These are phyloP conservation scores for Nannoperca australis DNA, from an alignment of 2,797 vertebrate genomes.

Conservation along the genomic window DNA sequence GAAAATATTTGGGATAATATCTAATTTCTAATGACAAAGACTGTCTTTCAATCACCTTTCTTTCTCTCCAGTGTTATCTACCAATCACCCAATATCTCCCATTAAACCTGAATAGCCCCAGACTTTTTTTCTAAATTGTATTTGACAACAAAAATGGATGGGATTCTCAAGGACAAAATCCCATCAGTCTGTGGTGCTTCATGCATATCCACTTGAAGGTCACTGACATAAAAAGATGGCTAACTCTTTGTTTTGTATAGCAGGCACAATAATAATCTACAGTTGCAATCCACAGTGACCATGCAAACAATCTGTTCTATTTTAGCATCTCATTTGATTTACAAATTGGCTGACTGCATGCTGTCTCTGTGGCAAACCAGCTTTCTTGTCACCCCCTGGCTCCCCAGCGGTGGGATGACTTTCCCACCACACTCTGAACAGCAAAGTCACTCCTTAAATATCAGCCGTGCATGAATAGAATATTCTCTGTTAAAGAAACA, in stretches of 20 bases:
- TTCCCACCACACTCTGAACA: conserved; percentile 53
- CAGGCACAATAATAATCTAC: conserved; percentile 41
- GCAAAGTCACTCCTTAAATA: conserved; percentile 55
- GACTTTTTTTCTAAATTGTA: conserved; percentile 34
- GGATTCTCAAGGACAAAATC: conserved; percentile 28
- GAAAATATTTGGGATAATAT: background rate
- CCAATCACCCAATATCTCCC: background rate
- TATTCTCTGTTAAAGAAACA: conserved; percentile 34
- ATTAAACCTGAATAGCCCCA: conserved; percentile 11
- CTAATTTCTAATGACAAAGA: conserved; percentile 10
- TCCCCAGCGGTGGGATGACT: conserved; percentile 50
- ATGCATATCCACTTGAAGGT: conserved; percentile 57
- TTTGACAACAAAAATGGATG: conserved; percentile 52
- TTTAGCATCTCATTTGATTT: conserved; percentile 73
- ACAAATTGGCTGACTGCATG: conserved; percentile 61
- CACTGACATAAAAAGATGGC: conserved; percentile 36
- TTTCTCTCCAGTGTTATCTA: conserved; percentile 3
- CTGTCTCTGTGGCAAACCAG: conserved; percentile 42
- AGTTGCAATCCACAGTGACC: conserved; percentile 53
- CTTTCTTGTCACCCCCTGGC: conserved; percentile 55
- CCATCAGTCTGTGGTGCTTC: conserved; percentile 39
- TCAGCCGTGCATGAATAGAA: conserved; percentile 35
- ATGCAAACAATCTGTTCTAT: conserved; percentile 63
- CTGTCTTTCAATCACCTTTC: conserved; percentile 16
- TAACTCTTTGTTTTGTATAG: conserved; percentile 40